These are phyloP conservation scores for Apostichopus parvimensis DNA, from an alignment of 35 echinoderm and acorn worm species.

Conservation along the genomic window DNA sequence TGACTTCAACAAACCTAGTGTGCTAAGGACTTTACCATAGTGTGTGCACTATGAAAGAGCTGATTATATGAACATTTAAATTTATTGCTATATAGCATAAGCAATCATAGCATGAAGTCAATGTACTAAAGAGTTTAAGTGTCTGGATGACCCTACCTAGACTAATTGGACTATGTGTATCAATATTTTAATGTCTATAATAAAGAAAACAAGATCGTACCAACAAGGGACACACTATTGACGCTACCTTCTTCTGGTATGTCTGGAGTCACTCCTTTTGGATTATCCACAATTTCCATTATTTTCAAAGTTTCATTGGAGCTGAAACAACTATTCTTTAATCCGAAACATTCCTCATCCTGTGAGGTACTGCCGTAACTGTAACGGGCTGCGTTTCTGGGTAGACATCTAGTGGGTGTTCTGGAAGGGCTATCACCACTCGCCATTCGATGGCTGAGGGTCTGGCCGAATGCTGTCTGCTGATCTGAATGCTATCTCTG, in stretches of 20 bases:
- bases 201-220: not conserved
- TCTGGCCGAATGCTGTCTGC: not conserved
- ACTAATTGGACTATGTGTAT: no score
- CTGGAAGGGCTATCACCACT: constrained; percentile 53
- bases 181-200: no score
- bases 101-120: no score
- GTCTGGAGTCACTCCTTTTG: not conserved
- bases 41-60: no score
- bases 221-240: constrained; percentile 35
- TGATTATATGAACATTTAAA: no score
- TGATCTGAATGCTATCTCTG: constrained; percentile 17
- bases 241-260: constrained; percentile 18
- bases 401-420: constrained; percentile 56
- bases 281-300: constrained; percentile 53
- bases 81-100: no score
- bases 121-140: no score
- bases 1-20: no score
- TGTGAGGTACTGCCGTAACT: constrained; percentile 50
- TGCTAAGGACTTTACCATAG: no score
- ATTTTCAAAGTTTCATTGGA: constrained; percentile 38
- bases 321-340: constrained; percentile 44
- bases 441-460: constrained; percentile 47
- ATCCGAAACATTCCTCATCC: constrained; percentile 49
- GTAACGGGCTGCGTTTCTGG: constrained; percentile 45
- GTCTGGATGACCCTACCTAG: no score